These are phyloP conservation scores for Thelaira solivaga DNA, from an alignment of 2,888 invertebrate species.

Conservation along the genomic window DNA sequence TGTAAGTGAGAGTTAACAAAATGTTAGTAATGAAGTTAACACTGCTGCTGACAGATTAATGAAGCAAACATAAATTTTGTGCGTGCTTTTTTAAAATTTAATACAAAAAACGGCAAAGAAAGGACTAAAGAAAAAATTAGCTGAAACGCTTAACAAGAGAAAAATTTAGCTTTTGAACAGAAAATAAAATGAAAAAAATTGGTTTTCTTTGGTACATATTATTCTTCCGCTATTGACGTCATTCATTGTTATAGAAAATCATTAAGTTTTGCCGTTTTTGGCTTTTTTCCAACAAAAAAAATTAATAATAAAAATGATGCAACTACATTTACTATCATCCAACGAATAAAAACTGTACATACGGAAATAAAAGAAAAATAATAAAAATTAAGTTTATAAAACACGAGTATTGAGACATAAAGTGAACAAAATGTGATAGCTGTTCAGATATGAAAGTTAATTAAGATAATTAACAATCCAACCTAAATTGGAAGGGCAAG, in stretches of 20 bases:
- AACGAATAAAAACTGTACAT: constrained; percentile 6
- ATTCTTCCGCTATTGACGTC: constrained; percentile 47
- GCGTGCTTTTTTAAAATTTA: constrained; percentile 35
- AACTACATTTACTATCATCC: constrained; percentile 26
- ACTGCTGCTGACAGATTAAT: constrained; percentile 62
- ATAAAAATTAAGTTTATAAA: background rate
- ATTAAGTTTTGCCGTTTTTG: constrained; percentile 38
- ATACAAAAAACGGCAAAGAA: background rate
- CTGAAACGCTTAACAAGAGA: constrained; percentile 15
- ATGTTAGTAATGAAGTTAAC: constrained; percentile 44
- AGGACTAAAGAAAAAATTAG: background rate
- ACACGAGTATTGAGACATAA: background rate
- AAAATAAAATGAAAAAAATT: background rate
- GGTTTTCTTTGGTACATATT: constrained; percentile 9
- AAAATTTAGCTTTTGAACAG: background rate
- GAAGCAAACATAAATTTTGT: constrained; percentile 55
- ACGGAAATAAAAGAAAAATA: constrained; percentile 4
- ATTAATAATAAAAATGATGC: constrained; percentile 17
- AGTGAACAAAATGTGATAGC: too few relatives aligned
- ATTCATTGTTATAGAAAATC: constrained; percentile 44
- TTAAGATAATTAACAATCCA: too few relatives aligned
- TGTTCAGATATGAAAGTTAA: too few relatives aligned
- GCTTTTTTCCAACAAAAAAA: constrained; percentile 35
- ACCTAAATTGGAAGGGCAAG: too few relatives aligned
- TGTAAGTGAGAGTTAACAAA: background rate